A percentile compares a stretch with the other conserved stretches of the same genome.
phyloP scores from a whole-genome alignment of 2,797 vertebrate genomes.

The Myiotriccus ornatus region DNA sequence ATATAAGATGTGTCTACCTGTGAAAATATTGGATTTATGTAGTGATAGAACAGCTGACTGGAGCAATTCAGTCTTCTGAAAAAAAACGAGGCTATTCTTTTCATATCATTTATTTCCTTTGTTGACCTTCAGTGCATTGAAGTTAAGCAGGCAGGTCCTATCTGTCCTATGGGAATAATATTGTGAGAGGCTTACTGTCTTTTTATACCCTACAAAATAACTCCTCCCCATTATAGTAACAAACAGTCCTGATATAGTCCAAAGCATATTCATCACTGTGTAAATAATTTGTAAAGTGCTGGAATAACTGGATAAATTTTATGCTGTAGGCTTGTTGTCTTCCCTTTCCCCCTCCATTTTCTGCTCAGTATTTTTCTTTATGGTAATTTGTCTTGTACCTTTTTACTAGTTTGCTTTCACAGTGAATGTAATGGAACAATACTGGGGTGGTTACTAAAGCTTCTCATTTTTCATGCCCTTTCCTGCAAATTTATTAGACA shows the following conservation, averaged over 20 bases:
- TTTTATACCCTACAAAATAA: background rate
- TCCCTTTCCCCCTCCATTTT: background rate
- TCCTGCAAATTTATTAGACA: background rate
- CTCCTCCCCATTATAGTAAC: background rate
- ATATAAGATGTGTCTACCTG: background rate
- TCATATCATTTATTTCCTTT: background rate
- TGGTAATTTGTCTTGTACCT: background rate
- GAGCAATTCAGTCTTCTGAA: background rate
- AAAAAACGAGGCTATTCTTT: accelerated
- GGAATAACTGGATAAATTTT: background rate
- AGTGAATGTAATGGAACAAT: background rate
- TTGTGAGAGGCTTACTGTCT: background rate
- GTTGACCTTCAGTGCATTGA: background rate
- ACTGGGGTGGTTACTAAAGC: background rate
- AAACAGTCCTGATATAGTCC: background rate
- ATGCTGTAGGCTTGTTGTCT: background rate
- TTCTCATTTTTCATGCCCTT: background rate
- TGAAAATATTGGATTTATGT: background rate
- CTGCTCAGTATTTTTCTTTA: background rate
- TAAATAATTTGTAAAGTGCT: background rate
- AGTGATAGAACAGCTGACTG: background rate
- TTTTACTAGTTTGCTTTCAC: background rate
- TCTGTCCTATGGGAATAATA: background rate
- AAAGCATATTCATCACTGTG: background rate
- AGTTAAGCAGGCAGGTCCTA: background rate